These are phyloP conservation scores for Thaumetopoea pityocampa DNA, from an alignment of 1,140 invertebrate genomes.

Conservation along the genomic window DNA sequence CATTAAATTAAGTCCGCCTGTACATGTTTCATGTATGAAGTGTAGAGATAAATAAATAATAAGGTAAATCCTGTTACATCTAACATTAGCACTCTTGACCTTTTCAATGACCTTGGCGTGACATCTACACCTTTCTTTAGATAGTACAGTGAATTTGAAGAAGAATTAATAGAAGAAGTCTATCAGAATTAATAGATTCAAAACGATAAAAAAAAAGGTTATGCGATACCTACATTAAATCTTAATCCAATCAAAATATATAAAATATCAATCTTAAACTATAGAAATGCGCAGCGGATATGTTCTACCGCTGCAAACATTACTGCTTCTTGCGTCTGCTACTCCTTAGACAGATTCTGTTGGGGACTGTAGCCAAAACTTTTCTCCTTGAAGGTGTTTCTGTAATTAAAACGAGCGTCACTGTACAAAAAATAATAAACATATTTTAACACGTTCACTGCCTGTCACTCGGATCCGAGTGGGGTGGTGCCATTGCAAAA, in stretches of 20 bases:
- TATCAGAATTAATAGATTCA: no score
- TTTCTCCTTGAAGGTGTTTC: conserved; percentile 29
- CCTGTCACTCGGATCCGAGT: background rate
- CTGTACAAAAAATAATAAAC: background rate
- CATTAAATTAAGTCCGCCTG: no score
- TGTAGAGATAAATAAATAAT: no score
- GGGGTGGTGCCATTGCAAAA: background rate
- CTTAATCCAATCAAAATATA: conserved; percentile 11
- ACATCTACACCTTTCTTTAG: no score
- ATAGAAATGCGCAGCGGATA: background rate
- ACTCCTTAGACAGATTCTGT: conserved; percentile 46
- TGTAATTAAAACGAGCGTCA: conserved; percentile 5
- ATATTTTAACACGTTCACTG: no score
- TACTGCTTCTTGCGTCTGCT: conserved; percentile 41
- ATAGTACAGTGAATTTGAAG: no score
- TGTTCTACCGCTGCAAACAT: background rate
- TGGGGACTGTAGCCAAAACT: conserved; percentile 22
- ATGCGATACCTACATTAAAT: conserved; percentile 13
- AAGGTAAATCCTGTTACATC: no score
- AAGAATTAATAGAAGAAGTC: conserved; percentile 1
- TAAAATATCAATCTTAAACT: conserved; percentile 7
- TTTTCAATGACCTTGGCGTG: no score
- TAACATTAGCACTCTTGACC: no score
- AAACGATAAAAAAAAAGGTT: conserved; percentile 9
- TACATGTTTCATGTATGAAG: no score